A percentile compares a stretch with the other conserved stretches of the same genome.
Evolutionary conservation across 2,797 vertebrate genomes (phyloP).

Genomic region (Pangasius larnaudii): DNA sequence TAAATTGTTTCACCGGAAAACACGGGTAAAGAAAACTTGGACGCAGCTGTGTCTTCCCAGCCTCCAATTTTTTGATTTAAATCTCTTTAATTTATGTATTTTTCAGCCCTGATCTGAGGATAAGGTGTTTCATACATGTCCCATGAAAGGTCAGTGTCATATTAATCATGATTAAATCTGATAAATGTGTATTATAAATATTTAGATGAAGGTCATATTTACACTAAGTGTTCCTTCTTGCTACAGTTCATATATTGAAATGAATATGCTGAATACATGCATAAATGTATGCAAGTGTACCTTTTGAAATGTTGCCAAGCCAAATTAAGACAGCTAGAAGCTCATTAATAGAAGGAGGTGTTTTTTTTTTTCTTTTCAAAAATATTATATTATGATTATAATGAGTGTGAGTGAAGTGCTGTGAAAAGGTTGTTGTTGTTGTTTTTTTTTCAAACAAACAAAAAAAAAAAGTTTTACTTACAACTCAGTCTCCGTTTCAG

Average conservation of each 20-base stretch:
- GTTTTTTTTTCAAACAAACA: neutral
- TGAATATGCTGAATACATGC: neutral
- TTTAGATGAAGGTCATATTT: neutral
- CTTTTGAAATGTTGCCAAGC: neutral
- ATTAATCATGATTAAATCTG: neutral
- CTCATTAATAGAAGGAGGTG: too few relatives aligned
- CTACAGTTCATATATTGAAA: neutral
- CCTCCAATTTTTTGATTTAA: neutral
- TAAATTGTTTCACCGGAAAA: neutral
- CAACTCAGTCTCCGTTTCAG: conserved; percentile 70
- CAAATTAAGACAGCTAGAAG: neutral
- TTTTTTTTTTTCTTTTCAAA: neutral
- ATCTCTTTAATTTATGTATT: neutral
- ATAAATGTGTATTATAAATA: neutral
- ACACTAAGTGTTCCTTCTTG: neutral
- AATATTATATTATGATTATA: neutral
- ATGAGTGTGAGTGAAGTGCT: neutral
- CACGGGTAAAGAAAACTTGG: neutral
- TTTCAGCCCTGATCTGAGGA: neutral
- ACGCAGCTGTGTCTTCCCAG: neutral
- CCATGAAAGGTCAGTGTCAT: neutral
- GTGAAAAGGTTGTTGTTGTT: neutral
- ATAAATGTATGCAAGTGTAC: neutral
- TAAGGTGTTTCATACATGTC: neutral
- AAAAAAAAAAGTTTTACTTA: conserved; percentile 65